Evolutionary conservation across 2,113 vertebrate species (phyloP), one percentile per base, ranked within the genome.

Genomic region (Colinus virginianus): DNA sequence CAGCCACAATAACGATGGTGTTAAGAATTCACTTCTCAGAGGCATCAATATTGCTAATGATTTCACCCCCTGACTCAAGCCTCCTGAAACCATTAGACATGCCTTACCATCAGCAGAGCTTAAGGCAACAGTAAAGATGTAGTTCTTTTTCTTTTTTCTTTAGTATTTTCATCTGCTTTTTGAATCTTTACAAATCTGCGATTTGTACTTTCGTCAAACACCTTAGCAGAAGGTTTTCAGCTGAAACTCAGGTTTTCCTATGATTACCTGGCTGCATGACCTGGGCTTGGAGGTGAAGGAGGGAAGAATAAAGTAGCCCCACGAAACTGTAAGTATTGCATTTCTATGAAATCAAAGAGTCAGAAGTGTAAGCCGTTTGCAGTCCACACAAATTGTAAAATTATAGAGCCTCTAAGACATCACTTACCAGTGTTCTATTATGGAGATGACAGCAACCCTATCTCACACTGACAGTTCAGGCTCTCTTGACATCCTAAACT

Each of bases 1-100:
- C 55, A 74, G 70, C 42, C 59, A 70, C 45, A 79, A 87, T 76
- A 78, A 84, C 46, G 53, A 53, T 20, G 64, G 21, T 75, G 77
- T 90, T 89, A 96, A 93, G 25, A 68, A 72, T 69, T 93, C 42
- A 36, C 49, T 64, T 92, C 67, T 88, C 74, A 89, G 68, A 76
- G 70, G 62, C 84, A 93, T 92, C 88, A 90, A 84, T 95, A 95
- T 23, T 92, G 70, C 90, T 95, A 96, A 92, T 87, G 88, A 84
- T 96, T 96, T 93, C 87, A 96, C 78, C 23, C 48, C 67, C 75
- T 11, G 36, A 87, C 84, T 92, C 36, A 43, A 72, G n/a, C 78
- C 84, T 90, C 75, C 84, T 90, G 94, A 93, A 96, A 93, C 84
- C 94, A 89, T 90, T 86, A 94, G 86, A 87, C 84, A 42, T 45